A percentile compares a stretch with the other conserved stretches of the same genome.
Evolutionary conservation across 2,113 vertebrate species (phyloP).

Genomic region (Rissa tridactyla): DNA sequence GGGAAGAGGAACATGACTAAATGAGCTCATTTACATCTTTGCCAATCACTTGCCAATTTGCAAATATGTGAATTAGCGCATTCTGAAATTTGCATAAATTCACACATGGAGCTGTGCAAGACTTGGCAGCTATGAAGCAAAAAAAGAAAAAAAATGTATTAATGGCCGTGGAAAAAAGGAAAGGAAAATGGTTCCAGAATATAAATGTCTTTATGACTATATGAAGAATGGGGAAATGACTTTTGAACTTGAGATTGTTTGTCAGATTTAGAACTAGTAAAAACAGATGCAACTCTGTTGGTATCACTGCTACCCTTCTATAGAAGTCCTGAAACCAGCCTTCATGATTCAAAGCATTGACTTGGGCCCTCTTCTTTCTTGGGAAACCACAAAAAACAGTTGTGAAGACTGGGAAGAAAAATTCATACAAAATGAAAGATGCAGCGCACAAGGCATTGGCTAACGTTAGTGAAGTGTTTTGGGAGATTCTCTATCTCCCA

Average conservation of each 20-base stretch:
- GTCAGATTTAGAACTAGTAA: background rate
- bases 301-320: background rate
- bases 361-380: background rate
- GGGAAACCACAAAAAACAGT: background rate
- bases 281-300: background rate
- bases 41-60: constrained; percentile 59
- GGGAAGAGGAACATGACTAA: background rate
- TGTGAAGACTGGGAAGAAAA: background rate
- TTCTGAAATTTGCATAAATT: constrained; percentile 61
- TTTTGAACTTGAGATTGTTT: background rate
- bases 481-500: background rate
- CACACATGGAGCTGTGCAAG: constrained; percentile 53
- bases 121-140: constrained; percentile 37
- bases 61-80: constrained; percentile 59
- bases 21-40: constrained; percentile 50
- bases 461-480: background rate
- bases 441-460: background rate
- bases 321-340: background rate
- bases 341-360: background rate
- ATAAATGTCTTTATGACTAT: background rate
- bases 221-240: background rate
- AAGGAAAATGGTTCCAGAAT: background rate
- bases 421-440: background rate
- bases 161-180: constrained; percentile 32
- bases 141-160: background rate